Evolutionary conservation across 2,113 vertebrate genomes (phyloP).

Genomic region (Bos taurus): DNA sequence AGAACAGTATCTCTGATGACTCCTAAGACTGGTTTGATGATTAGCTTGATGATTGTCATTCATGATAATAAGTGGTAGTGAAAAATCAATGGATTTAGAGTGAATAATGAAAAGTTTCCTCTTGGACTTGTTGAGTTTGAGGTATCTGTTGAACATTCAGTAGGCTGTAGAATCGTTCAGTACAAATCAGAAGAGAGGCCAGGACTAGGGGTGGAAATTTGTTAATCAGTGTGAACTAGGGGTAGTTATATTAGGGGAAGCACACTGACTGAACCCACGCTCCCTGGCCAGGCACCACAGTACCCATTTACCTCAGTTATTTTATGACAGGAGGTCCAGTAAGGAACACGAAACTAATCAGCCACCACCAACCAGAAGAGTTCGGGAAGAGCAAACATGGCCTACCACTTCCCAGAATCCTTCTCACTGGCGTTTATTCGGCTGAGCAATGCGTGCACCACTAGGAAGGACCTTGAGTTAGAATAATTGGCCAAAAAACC

Average conservation of each 20-base stretch:
- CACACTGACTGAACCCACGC: not conserved
- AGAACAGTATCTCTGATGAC: not conserved
- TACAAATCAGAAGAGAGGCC: not conserved
- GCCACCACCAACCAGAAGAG: not conserved
- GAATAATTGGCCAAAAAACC: not conserved
- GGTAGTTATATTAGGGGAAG: not conserved
- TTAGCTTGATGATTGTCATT: not conserved
- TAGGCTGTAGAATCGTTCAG: not conserved
- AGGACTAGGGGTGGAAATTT: not conserved
- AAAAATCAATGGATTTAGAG: not conserved
- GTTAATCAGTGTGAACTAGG: not conserved
- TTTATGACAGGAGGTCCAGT: fast-evolving
- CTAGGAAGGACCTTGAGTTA: not conserved
- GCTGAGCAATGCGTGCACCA: not conserved
- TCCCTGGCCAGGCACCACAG: not conserved
- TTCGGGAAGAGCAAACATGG: not conserved
- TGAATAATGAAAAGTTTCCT: not conserved
- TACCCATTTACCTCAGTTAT: not conserved
- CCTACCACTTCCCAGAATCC: not conserved
- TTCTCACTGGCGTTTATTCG: not conserved
- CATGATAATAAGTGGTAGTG: not conserved
- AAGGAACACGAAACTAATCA: not conserved
- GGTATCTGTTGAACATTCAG: not conserved
- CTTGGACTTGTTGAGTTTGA: not conserved
- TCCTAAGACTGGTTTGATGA: not conserved